Conservation (phyloP, 2,113 vertebrate species). For the Ramphastos sulfuratus region DNA sequence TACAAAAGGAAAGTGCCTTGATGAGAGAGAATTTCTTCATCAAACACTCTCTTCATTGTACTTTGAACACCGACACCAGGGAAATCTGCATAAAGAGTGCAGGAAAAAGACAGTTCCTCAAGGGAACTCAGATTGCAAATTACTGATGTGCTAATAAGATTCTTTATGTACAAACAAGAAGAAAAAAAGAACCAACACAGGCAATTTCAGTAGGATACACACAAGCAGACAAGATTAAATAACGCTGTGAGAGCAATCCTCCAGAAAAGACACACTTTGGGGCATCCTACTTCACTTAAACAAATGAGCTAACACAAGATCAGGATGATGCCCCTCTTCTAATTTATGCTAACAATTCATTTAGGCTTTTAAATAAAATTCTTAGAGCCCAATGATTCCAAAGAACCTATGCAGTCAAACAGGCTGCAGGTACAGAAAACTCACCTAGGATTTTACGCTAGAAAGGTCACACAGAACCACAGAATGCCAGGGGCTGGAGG, state of each 20-base stretch:
- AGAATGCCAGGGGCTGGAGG: too few relatives aligned
- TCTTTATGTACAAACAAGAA: neutral
- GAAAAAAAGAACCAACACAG: neutral
- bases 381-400: neutral
- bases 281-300: neutral
- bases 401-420: neutral
- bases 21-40: neutral
- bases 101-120: neutral
- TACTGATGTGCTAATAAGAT: slow-evolving; percentile 26
- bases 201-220: neutral
- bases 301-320: neutral
- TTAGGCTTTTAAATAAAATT: neutral
- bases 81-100: neutral
- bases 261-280: neutral
- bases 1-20: neutral
- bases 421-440: neutral
- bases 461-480: neutral
- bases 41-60: neutral
- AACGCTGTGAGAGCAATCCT: neutral
- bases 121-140: neutral
- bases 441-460: neutral
- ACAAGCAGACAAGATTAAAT: slow-evolving; percentile 1
- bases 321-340: neutral
- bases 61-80: neutral
- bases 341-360: neutral